A percentile compares a stretch with the other conserved stretches of the same genome.
These are phyloP conservation scores for Argyresthia albistria DNA, from an alignment of 2,888 invertebrate genomes.

Conservation along the genomic window DNA sequence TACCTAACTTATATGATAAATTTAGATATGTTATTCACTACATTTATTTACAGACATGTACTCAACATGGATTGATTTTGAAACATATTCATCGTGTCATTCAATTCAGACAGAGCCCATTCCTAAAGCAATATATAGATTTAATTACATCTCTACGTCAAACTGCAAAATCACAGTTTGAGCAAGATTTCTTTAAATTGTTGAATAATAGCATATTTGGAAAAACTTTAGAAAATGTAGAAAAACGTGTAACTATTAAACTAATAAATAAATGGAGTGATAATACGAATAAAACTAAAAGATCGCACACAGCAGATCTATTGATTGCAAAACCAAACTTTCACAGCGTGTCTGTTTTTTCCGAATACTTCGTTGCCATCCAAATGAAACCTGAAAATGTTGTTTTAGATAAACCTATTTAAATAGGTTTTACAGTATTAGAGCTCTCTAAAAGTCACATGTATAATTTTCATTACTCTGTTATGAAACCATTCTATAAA, in stretches of 20 bases:
- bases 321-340: slow-evolving; percentile 2
- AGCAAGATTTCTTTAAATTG: too few relatives aligned
- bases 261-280: slow-evolving; percentile 8
- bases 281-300: slow-evolving; percentile 2
- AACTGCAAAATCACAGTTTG: too few relatives aligned
- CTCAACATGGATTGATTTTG: slow-evolving; percentile 19
- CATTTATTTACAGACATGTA: slow-evolving; percentile 18
- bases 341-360: not conserved
- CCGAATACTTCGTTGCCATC: slow-evolving; percentile 12
- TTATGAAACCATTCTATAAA: slow-evolving; percentile 5
- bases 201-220: too few relatives aligned
- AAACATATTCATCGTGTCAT: slow-evolving; percentile 22
- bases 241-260: slow-evolving; percentile 10
- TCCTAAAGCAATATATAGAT: too few relatives aligned
- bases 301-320: slow-evolving; percentile 1
- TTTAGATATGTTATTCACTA: slow-evolving; percentile 23
- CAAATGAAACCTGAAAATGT: slow-evolving; percentile 9
- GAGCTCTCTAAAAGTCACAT: slow-evolving; percentile 6
- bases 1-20: slow-evolving; percentile 19
- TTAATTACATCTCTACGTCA: too few relatives aligned
- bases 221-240: too few relatives aligned
- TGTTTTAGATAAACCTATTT: slow-evolving; percentile 4
- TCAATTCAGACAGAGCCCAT: too few relatives aligned
- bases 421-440: slow-evolving; percentile 7
- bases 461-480: slow-evolving; percentile 8